Evolutionary conservation across 2,888 invertebrate genomes (phyloP), one percentile per base, ranked within the genome.

Genomic region (Camponotus fellah): DNA sequence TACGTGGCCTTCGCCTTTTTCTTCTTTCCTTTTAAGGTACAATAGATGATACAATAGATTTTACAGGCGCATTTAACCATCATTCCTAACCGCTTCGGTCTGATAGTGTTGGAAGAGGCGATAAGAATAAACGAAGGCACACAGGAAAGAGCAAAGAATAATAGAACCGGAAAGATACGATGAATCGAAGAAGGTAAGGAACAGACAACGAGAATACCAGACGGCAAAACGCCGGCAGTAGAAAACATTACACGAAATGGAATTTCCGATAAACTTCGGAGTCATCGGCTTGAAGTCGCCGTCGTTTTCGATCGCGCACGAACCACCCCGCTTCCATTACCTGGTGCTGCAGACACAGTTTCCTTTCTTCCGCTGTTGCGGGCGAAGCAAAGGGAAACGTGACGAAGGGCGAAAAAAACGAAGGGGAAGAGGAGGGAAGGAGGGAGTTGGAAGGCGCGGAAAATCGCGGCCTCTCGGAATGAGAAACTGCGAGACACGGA

Each of bases 231-330:
- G 64, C 75, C 32, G 43, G 46, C 68, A 68, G 72, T 81, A 87
- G 83, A 84, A 90, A 86, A 90, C 89, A 89, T 89, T 83, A 75
- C 79, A 87, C 89, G 71, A 85, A 89, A 87, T 89, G 90, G 85
- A 86, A 90, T 89, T 89, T 80, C 89, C 90, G 89, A 89, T 90
- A 89, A 89, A 87, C 82, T 87, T 84, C 74, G 74, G 53, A 84
- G 64, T 66, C 82, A 72, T 75, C 87, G 81, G 65, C 81, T 86
- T 72, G 49, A 62, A 80, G 72, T 62, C 84, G 87, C 65, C 80
- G 84, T 62, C 75, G 82, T 56, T 58, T 53, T 71, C 88, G 85
- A 49, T 21, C 77, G 72, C 72, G 60, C 58, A 21, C 74, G 76
- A 72, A 68, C 80, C 82, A 56, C 84, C 69, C 66, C 77, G 46